These are phyloP conservation scores for Disparrhopalites patrizii DNA, from an alignment of 2,888 invertebrate species.

Conservation along the genomic window DNA sequence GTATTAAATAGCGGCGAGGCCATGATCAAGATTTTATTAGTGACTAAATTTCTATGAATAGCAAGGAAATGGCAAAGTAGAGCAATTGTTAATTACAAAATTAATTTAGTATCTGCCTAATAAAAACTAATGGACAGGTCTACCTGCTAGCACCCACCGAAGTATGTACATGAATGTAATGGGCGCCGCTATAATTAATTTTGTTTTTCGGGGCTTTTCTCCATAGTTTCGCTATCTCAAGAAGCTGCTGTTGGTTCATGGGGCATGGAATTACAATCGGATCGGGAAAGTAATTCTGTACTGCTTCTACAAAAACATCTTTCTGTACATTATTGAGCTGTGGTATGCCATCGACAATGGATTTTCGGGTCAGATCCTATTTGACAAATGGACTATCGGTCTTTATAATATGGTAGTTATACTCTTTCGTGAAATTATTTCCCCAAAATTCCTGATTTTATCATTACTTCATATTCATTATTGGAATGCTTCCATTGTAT, in stretches of 20 bases:
- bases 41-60: too few species aligned
- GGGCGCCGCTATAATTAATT: not conserved
- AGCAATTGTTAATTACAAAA: too few species aligned
- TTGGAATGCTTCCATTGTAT: not conserved
- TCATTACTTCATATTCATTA: not conserved
- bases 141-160: too few species aligned
- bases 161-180: too few species aligned
- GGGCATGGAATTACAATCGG: constrained; percentile 98
- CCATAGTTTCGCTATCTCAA: constrained; percentile 85
- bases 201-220: constrained; percentile 12
- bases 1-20: too few species aligned
- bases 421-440: too few species aligned
- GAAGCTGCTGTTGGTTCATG: constrained; percentile 90
- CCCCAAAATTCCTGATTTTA: too few species aligned
- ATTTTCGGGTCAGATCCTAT: constrained; percentile 98
- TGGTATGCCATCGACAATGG: constrained; percentile 98
- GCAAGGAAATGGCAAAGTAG: too few species aligned
- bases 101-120: too few species aligned
- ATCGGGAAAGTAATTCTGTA: constrained; percentile 97
- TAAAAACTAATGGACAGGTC: too few species aligned
- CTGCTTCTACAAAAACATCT: constrained; percentile 99
- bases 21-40: too few species aligned
- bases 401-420: constrained; percentile 86
- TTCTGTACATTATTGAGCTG: constrained; percentile 96
- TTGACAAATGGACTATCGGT: constrained; percentile 97